Conservation (phyloP, 2,797 vertebrate genomes). For the Vultur gryphus region DNA sequence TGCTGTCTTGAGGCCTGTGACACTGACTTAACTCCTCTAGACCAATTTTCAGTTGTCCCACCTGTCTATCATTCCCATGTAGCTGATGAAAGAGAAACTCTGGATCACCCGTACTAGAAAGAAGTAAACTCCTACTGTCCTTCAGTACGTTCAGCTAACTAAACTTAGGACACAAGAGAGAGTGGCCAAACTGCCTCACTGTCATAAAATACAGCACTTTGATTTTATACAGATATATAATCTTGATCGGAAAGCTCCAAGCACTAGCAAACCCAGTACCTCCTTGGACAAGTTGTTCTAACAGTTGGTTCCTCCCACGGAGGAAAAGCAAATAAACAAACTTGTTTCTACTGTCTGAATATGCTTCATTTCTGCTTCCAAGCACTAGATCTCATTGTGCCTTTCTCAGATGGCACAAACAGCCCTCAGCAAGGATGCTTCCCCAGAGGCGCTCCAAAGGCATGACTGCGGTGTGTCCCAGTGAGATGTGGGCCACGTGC, state of each 20-base stretch:
- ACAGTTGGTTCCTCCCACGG: background rate
- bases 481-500: background rate
- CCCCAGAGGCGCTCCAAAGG: background rate
- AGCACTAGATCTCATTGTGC: background rate
- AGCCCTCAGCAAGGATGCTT: background rate
- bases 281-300: background rate
- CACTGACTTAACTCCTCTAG: background rate
- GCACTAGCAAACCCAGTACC: background rate
- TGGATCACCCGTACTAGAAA: background rate
- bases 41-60: background rate
- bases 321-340: background rate
- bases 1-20: background rate
- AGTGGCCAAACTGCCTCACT: background rate
- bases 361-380: background rate
- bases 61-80: background rate
- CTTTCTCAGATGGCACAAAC: background rate
- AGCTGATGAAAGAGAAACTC: background rate
- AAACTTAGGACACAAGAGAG: background rate
- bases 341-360: background rate
- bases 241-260: background rate
- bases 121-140: background rate
- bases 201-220: background rate
- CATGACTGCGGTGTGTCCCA: background rate
- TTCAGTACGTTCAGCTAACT: background rate
- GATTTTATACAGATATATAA: background rate